phyloP scores from a whole-genome alignment of 2,113 vertebrate species.

The Orientallactaga bullata region DNA sequence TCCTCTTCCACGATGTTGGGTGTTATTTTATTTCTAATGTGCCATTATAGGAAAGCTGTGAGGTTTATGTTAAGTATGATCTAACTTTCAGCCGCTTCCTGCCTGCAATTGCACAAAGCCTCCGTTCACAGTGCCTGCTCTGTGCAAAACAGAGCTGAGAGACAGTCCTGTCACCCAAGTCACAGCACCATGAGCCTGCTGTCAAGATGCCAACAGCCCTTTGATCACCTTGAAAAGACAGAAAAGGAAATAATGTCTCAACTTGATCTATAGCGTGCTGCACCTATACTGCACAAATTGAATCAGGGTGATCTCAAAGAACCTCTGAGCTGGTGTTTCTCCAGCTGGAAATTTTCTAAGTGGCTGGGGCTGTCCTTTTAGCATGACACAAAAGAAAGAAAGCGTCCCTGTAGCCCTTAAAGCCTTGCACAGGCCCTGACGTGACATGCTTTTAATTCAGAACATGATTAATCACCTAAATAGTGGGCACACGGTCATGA shows the following conservation, averaged over 20 bases:
- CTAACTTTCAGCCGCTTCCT: background rate
- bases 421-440: background rate
- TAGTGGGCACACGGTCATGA: background rate
- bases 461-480: background rate
- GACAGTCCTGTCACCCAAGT: background rate
- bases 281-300: conserved; percentile 55
- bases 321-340: conserved; percentile 24
- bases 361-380: background rate
- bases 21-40: background rate
- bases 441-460: conserved; percentile 1
- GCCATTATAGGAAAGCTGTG: background rate
- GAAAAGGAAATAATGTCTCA: conserved; percentile 63
- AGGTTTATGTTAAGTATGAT: background rate
- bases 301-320: conserved; percentile 54
- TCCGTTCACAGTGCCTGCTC: background rate
- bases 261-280: conserved; percentile 51
- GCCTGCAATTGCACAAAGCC: background rate
- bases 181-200: background rate
- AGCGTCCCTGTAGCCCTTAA: background rate
- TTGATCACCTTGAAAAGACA: conserved; percentile 69
- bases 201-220: background rate
- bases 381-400: background rate
- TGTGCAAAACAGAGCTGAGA: background rate
- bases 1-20: background rate
- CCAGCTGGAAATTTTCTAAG: conserved; percentile 32